Evolutionary conservation across 2,888 invertebrate species (phyloP).

Genomic region (Sympetrum striolatum): DNA sequence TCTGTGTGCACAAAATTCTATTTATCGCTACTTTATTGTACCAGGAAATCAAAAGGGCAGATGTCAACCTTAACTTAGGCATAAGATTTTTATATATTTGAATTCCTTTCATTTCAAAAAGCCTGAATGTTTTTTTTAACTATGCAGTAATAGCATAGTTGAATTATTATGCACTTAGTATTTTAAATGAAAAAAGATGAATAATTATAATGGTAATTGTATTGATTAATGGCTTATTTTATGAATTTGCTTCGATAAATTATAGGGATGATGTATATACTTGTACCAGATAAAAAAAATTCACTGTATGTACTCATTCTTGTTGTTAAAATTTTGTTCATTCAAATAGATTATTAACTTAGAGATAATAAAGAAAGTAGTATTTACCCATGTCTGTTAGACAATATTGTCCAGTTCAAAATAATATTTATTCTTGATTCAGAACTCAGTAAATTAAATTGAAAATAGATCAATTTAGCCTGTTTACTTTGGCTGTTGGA

Average conservation of each 20-base stretch:
- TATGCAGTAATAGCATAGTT: background rate
- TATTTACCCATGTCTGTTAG: background rate
- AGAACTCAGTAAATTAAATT: background rate
- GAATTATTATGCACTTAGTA: background rate
- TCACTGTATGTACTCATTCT: background rate
- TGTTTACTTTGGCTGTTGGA: constrained; percentile 3
- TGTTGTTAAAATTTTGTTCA: background rate
- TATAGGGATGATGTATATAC: background rate
- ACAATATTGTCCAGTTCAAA: background rate
- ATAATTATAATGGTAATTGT: background rate
- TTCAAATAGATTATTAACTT: background rate
- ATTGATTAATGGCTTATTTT: background rate
- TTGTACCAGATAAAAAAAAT: background rate
- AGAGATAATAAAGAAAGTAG: background rate
- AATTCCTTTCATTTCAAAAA: background rate
- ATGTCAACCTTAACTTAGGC: constrained; percentile 14
- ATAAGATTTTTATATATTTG: background rate
- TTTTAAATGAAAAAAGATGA: background rate
- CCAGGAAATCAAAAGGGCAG: constrained; percentile 28
- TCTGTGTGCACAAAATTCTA: constrained; percentile 43
- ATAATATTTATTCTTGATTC: background rate
- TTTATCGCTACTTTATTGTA: constrained; percentile 20
- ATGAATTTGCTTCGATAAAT: background rate
- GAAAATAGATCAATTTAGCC: background rate
- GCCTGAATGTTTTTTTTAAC: background rate